These are phyloP conservation scores for Lonchura striata DNA, from an alignment of 2,113 vertebrate species.

Conservation along the genomic window DNA sequence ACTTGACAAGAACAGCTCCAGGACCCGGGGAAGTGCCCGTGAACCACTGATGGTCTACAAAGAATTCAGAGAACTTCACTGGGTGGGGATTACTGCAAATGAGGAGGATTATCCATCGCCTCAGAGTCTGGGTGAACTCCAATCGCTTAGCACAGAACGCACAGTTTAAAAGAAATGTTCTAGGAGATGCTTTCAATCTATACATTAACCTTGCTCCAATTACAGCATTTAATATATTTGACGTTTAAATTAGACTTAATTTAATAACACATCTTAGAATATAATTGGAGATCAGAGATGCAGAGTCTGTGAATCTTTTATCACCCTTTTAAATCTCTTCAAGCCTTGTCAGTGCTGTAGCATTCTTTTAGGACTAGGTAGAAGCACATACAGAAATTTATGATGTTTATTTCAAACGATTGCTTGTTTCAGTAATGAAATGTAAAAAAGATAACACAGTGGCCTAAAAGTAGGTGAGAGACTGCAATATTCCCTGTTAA, in stretches of 20 bases:
- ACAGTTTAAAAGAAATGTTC: background rate
- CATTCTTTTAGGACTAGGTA: background rate
- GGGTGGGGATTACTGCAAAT: background rate
- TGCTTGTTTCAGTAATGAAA: background rate
- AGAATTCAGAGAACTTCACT: background rate
- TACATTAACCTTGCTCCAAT: background rate
- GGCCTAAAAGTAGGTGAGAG: background rate
- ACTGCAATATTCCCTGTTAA: background rate
- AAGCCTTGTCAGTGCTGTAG: background rate
- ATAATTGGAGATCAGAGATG: background rate
- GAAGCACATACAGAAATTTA: background rate
- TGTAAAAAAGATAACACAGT: background rate
- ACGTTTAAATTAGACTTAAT: background rate
- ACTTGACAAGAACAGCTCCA: background rate
- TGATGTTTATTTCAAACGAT: background rate
- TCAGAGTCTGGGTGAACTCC: background rate
- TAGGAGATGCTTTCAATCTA: background rate
- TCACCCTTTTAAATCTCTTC: background rate
- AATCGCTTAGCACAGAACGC: background rate
- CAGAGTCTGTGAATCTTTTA: background rate
- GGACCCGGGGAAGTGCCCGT: background rate
- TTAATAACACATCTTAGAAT: background rate
- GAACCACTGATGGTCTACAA: background rate
- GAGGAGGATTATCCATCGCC: background rate
- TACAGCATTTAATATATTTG: background rate